Conservation (phyloP, 2,113 vertebrate species). For the Leptosomus discolor region DNA sequence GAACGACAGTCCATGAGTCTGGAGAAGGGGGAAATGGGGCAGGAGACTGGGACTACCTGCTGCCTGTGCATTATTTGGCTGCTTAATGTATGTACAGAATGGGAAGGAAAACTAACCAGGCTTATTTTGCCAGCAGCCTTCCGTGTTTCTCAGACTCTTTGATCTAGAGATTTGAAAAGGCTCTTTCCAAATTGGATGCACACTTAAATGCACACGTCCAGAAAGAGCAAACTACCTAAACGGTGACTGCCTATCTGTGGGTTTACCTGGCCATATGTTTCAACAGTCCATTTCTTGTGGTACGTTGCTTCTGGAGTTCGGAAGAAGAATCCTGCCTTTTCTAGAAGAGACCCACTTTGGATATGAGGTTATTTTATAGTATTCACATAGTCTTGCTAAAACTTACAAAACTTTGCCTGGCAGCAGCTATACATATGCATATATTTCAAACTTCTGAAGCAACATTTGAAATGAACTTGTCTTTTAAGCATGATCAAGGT, state of each 20-base stretch:
- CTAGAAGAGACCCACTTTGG: neutral
- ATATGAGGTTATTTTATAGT: neutral
- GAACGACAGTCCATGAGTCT: neutral
- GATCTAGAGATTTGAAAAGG: neutral
- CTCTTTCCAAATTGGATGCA: neutral
- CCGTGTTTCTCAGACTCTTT: neutral
- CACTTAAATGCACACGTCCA: neutral
- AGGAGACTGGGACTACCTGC: neutral
- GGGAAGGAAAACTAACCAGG: neutral
- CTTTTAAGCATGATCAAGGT: neutral
- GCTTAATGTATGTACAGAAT: neutral
- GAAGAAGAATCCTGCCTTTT: neutral
- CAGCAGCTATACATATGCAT: neutral
- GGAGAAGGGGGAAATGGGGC: neutral
- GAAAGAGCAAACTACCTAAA: neutral
- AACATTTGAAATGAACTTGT: neutral
- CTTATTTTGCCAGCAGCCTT: neutral
- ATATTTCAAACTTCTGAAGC: neutral
- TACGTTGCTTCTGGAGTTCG: neutral
- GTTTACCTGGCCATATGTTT: neutral
- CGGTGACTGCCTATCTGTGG: neutral
- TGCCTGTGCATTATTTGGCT: neutral
- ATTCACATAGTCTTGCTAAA: neutral
- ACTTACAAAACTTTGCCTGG: neutral
- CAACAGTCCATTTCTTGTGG: neutral